Evolutionary conservation across 2,113 vertebrate genomes (phyloP).

Genomic region (Gymnarchus niloticus): DNA sequence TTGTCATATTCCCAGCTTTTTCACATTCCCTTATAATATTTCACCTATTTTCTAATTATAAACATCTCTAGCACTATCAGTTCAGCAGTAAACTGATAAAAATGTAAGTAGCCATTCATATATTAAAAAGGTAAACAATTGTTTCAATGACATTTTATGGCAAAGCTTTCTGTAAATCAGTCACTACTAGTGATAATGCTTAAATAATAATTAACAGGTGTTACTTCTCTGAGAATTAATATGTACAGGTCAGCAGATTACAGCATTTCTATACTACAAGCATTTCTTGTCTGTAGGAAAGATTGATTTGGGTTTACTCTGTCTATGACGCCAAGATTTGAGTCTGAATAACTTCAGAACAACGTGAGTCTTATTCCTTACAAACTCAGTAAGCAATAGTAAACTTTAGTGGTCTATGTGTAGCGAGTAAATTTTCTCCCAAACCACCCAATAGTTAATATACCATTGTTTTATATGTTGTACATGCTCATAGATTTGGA

Average conservation of each 20-base stretch:
- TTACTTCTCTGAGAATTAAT: constrained; percentile 5
- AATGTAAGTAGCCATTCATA: neutral
- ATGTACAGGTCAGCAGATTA: neutral
- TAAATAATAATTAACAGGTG: constrained; percentile 14
- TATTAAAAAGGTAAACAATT: neutral
- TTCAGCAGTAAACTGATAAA: neutral
- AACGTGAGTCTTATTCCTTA: neutral
- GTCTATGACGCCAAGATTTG: neutral
- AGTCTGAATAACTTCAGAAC: neutral
- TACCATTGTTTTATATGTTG: neutral
- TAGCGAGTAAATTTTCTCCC: neutral
- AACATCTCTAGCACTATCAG: neutral
- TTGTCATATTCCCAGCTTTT: neutral
- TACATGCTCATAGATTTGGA: neutral
- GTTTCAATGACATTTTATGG: neutral
- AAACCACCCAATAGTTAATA: neutral
- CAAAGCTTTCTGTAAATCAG: constrained; percentile 12
- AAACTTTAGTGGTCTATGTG: neutral
- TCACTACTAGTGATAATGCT: neutral
- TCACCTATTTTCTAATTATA: neutral
- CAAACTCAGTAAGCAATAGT: neutral
- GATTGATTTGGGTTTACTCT: neutral
- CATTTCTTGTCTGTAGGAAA: neutral
- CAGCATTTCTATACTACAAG: neutral
- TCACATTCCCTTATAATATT: neutral